Evolutionary conservation across 2,797 vertebrate genomes (phyloP).

Genomic region (Dromococcyx pavoninus): DNA sequence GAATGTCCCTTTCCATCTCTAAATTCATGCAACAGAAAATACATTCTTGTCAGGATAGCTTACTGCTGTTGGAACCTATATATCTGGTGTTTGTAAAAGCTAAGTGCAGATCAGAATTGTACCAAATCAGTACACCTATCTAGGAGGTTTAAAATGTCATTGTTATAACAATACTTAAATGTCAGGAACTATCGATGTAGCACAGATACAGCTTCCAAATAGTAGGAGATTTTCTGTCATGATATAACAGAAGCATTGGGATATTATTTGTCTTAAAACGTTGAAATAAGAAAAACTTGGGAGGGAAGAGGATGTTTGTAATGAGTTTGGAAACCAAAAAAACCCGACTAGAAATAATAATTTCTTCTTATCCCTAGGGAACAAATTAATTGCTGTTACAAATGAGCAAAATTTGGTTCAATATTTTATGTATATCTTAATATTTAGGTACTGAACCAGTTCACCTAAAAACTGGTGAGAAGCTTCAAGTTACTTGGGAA

Average conservation of each 20-base stretch:
- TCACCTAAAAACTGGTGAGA: conserved; percentile 72
- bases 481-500: conserved; percentile 88
- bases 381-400: neutral
- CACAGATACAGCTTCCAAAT: neutral
- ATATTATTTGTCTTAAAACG: neutral
- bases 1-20: neutral
- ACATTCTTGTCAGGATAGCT: neutral
- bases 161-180: neutral
- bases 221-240: neutral
- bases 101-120: neutral
- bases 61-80: neutral
- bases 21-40: neutral
- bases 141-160: neutral
- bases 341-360: neutral
- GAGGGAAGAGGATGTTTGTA: neutral
- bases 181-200: neutral
- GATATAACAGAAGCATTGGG: neutral
- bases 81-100: neutral
- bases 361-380: neutral
- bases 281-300: neutral
- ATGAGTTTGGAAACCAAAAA: neutral
- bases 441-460: conserved; percentile 82
- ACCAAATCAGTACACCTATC: neutral
- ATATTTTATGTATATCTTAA: neutral
- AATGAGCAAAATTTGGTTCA: neutral